Conservation (phyloP, 2,797 vertebrate genomes). For the Eulemur coronatus region DNA sequence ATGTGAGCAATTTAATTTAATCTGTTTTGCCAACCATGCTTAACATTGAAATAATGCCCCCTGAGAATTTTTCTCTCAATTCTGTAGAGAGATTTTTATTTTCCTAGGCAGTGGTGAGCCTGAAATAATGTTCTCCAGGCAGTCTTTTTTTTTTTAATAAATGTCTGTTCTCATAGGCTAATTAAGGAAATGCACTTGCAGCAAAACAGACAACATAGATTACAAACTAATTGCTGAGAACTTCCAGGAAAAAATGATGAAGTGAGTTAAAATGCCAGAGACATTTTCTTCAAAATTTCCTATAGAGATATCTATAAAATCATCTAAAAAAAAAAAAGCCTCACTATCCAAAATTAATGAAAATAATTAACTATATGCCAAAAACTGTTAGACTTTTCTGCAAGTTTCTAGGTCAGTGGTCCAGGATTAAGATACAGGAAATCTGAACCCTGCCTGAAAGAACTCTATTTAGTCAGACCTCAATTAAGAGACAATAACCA, state of each 20-base stretch:
- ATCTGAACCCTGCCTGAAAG: not conserved
- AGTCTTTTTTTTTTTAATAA: not conserved
- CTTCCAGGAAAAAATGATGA: constrained; percentile 26
- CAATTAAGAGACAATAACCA: not conserved
- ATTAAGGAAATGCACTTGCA: constrained; percentile 56
- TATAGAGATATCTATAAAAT: not conserved
- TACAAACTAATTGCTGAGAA: constrained; percentile 44
- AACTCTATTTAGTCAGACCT: not conserved
- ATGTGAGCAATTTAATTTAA: constrained; percentile 46
- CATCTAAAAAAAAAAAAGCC: not conserved
- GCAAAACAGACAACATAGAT: constrained; percentile 19
- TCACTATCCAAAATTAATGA: not conserved
- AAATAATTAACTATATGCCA: not conserved
- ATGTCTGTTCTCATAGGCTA: not conserved
- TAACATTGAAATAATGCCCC: constrained; percentile 27
- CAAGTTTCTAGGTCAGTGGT: not conserved
- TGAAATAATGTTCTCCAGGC: constrained; percentile 43
- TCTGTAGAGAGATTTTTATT: not conserved
- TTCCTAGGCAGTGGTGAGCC: not conserved
- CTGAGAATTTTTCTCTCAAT: constrained; percentile 45
- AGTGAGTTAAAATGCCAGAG: constrained; percentile 4
- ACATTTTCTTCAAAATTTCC: not conserved
- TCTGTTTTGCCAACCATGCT: constrained; percentile 32
- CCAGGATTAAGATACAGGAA: not conserved
- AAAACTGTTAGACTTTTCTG: not conserved